Conservation (phyloP, 2,113 vertebrate genomes). For the Ramphastos sulfuratus region DNA sequence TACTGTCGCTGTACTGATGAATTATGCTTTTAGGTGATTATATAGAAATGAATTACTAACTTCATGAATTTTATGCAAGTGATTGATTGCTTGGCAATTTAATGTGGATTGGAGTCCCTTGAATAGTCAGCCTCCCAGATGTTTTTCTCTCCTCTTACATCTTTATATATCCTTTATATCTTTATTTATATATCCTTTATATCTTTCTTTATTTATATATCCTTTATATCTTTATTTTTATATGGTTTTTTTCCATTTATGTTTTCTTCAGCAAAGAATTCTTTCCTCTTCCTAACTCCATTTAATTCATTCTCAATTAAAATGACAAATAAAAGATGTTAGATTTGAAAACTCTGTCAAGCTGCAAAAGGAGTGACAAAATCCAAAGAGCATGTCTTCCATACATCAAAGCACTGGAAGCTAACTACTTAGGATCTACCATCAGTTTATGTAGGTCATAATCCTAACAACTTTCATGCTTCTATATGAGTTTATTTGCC, state of each 20-base stretch:
- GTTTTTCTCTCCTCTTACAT: conserved; percentile 29
- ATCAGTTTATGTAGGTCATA: background rate
- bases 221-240: conserved; percentile 24
- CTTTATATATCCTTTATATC: conserved; percentile 31
- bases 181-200: conserved; percentile 33
- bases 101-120: background rate
- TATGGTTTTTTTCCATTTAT: background rate
- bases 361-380: background rate
- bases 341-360: background rate
- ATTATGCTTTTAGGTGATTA: background rate
- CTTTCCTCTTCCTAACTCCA: background rate
- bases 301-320: background rate
- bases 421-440: background rate
- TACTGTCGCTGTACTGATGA: background rate
- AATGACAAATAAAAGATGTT: background rate
- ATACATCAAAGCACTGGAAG: background rate
- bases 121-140: conserved; percentile 38
- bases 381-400: background rate
- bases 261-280: background rate
- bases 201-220: conserved; percentile 31
- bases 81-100: conserved; percentile 54
- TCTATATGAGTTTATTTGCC: background rate
- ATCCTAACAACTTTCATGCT: background rate
- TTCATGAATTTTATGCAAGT: conserved; percentile 24
- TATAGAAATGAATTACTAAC: conserved; percentile 5